Base-by-base conservation (phyloP, 2,888 invertebrate genomes). In the Thumatha senex region DNA sequence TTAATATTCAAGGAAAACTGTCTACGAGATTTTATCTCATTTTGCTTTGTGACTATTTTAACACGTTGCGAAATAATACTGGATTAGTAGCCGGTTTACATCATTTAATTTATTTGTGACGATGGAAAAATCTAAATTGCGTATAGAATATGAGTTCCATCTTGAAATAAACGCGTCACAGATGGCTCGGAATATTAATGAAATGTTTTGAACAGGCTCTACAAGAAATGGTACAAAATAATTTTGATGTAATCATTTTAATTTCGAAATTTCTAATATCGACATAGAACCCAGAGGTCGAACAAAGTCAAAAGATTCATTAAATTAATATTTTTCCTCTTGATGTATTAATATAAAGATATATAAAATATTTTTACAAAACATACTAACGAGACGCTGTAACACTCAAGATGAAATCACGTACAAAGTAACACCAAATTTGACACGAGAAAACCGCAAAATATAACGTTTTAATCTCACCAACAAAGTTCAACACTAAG, bases 1-100 rank as follows among this genome's bases (percentile, higher is more conserved):
- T 60, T 63, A 47, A 59, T 56, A 56, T 61, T 64, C 63, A 66
- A 67, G 63, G 63, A 68, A 72, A 64, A 69, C 67, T 62, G 54
- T 67, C 57, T 54, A 48, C 12, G 29, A 40, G 36, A 45, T 45
- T 54, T 45, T 50, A 45, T 56, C 36, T 53, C 36, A 40, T 47
- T 24, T 44, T 34, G 7, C 36, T 40, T 31, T 40, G 11, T 48
- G 29, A 54, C 48, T 57, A 46, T 46, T 51, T 49, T 1, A n/a
- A 36, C 15, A 43, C 13, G 40, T n/a, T 12, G 33, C 13, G 13
- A 29, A 39, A 48, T 38, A 38, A 33, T 12, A 18, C 15, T 34
- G 10, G 10, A 24, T 5, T 15, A 5, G 7, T 15, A 36, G 36
- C 15, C 3, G 5, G 18, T 24, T 24, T 24, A 4, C 5, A 24